Evolutionary conservation across 2,113 vertebrate species (phyloP).

Genomic region (Edolisoma coerulescens): DNA sequence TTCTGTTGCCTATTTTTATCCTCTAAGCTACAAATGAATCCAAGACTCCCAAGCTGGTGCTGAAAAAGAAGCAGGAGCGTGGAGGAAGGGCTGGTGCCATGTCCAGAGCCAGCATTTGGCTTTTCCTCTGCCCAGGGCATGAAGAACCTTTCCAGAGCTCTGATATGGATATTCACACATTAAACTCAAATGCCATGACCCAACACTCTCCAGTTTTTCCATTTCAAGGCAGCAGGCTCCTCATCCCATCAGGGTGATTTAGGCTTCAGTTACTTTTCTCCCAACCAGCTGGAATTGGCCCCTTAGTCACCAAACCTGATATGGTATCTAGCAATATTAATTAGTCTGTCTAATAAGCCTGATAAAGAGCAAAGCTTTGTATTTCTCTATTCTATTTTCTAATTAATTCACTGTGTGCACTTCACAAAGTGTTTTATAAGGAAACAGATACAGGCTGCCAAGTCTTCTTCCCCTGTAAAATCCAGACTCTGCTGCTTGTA

Average conservation of each 20-base stretch:
- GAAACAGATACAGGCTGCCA: not conserved
- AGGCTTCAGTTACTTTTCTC: not conserved
- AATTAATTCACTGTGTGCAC: not conserved
- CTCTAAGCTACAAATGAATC: not conserved
- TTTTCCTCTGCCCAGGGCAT: accelerated
- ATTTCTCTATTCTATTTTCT: not conserved
- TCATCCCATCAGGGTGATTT: not conserved
- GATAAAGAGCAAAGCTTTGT: not conserved
- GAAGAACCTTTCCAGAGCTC: not conserved
- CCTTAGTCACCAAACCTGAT: not conserved
- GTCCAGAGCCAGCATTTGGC: not conserved
- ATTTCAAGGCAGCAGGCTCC: not conserved
- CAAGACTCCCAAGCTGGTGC: not conserved
- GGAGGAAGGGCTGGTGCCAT: not conserved
- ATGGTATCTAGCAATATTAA: not conserved
- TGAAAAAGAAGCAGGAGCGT: not conserved
- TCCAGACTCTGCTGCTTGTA: not conserved
- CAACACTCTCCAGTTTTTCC: not conserved
- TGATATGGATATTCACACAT: not conserved
- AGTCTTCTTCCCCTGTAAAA: not conserved
- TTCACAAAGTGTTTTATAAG: not conserved
- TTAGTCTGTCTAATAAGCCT: not conserved
- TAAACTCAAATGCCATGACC: accelerated
- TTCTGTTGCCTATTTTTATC: not conserved
- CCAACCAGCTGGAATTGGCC: not conserved